Conservation (phyloP, 2,113 vertebrate species). For the Gadus macrocephalus region DNA sequence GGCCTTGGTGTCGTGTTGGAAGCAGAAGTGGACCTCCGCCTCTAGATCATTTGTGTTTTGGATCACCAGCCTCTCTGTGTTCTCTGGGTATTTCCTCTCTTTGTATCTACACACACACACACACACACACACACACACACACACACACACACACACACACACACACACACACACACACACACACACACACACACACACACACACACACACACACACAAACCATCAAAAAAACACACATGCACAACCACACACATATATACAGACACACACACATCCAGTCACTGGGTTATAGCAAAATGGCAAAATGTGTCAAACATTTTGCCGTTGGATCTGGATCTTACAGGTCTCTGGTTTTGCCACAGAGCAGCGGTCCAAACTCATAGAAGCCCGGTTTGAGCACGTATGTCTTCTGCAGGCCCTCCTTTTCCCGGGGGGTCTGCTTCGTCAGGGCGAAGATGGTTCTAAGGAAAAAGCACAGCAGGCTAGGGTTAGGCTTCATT, state of each 20-base stretch:
- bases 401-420: constrained; percentile 77
- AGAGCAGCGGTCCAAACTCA: constrained; percentile 87
- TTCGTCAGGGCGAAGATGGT: constrained; percentile 77
- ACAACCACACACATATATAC: constrained; percentile 14
- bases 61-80: constrained; percentile 79
- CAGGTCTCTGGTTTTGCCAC: constrained; percentile 87
- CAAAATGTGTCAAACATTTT: too few species aligned
- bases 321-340: constrained; percentile 36
- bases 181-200: constrained; percentile 4
- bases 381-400: constrained; percentile 68
- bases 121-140: background rate
- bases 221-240: constrained; percentile 13
- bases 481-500: background rate
- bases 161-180: constrained; percentile 11
- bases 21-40: constrained; percentile 74
- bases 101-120: constrained; percentile 76
- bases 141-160: background rate
- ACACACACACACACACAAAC: constrained; percentile 11
- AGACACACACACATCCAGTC: background rate
- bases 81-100: constrained; percentile 71
- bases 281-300: too few species aligned
- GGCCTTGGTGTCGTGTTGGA: constrained; percentile 75
- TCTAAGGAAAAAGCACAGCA: constrained; percentile 30
- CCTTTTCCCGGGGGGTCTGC: constrained; percentile 48
- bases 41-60: constrained; percentile 75